Evolutionary conservation across 2,797 vertebrate genomes (phyloP), one percentile per base, ranked within the genome.

Genomic region (Hoplostethus atlanticus): DNA sequence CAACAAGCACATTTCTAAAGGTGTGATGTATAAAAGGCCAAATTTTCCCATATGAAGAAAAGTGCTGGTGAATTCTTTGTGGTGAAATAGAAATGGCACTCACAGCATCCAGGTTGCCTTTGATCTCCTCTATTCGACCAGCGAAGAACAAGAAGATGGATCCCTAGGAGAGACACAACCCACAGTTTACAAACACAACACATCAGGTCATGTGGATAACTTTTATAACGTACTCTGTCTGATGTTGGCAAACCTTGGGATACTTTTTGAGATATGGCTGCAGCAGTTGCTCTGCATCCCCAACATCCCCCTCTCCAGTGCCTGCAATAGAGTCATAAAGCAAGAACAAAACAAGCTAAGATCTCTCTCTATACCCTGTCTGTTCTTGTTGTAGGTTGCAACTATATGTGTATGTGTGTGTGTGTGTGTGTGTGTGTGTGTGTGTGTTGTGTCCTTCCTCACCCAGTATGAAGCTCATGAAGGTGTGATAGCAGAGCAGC

Each of bases 131-230:
- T 88, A 99, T 98, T 93, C 98, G 96, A 76, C 98, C 98, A 64
- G 98, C 97, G 65, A 99, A 99, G 91, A 99, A 99, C 91, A 99
- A 94, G 93, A 99, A 99, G 92, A 99, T 99, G 84, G 97, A 97
- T 30, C 98, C 97, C 98, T 99, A 85, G 91, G 55, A 89, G 83
- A 60, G 65, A 61, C 13, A 79, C 25, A 62, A 21, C 15, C 12
- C 46, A 51, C 17, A 2, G 57, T 42, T 64, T 47, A 16, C 17
- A 7, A 58, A 56, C 1, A 60, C 36, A 11, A 42, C 12, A 52
- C 7, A 66, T 42, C 1, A 25, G 30, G 73, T 21, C 6, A 62
- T 13, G 11, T 9, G 3, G 7, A 2, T 30, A 9, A 61, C 46
- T 16, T 34, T 15, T n/a, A 3, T 7, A 47, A 11, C 34, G 17